Conservation (phyloP, 2,888 invertebrate species). For the Spatulosminthurus flaviceps region DNA sequence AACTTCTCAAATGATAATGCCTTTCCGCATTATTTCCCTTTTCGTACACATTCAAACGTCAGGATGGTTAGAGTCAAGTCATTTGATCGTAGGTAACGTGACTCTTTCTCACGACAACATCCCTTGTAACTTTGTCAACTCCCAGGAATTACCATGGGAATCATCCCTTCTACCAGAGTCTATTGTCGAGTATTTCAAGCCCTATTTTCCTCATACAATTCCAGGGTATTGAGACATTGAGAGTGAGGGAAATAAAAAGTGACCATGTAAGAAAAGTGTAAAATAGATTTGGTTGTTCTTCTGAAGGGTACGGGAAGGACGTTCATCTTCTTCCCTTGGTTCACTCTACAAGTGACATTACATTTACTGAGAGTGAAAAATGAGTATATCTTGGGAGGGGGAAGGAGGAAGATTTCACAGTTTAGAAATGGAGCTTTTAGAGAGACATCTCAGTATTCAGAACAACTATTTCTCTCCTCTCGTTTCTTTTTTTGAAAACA, state of each 20-base stretch:
- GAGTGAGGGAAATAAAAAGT: too few relatives aligned
- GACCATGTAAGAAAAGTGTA: too few relatives aligned
- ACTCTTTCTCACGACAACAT: too few relatives aligned
- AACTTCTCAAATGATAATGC: constrained; percentile 1
- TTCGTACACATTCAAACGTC: neutral
- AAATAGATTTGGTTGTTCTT: too few relatives aligned
- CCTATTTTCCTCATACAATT: too few relatives aligned
- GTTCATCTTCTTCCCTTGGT: too few relatives aligned
- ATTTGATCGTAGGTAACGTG: too few relatives aligned
- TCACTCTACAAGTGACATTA: too few relatives aligned
- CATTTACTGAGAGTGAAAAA: neutral
- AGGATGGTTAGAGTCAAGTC: neutral
- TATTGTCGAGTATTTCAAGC: too few relatives aligned
- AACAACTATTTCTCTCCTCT: neutral
- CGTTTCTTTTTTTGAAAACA: neutral
- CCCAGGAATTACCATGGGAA: neutral
- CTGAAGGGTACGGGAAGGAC: too few relatives aligned
- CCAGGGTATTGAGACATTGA: too few relatives aligned
- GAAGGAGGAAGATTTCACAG: neutral
- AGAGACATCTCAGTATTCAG: neutral
- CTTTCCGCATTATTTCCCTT: constrained; percentile 12
- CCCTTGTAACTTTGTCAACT: too few relatives aligned
- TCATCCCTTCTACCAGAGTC: neutral
- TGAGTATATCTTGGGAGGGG: neutral
- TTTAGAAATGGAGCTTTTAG: constrained; percentile 1